Evolutionary conservation across 2,888 invertebrate genomes (phyloP), one percentile per base, ranked within the genome.

Genomic region (Alviniconcha strummeri): DNA sequence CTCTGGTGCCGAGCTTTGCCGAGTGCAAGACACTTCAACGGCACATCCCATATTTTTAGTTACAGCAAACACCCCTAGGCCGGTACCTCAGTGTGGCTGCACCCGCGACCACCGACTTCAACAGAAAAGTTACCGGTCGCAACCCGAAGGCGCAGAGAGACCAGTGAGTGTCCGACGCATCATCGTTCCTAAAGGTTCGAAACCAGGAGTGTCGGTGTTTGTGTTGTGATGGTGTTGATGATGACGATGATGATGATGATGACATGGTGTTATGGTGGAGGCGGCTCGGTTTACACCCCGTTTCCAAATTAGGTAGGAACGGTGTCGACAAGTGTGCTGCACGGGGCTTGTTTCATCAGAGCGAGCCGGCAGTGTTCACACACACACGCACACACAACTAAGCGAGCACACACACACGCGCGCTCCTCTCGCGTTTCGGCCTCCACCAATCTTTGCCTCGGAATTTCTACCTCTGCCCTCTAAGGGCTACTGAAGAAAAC

Each of bases 281-380:
- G n/a, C 7, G 82, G 52, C 64, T 84, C 79, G 76, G 76, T 82
- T 84, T 84, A 84, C 84, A 72, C 60, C 81, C 67, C 78, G 81
- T 81, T 84, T 84, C 84, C 84, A 84, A 84, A 84, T 84, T 84
- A 84, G 84, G 84, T 71, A 84, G 82, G 82, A 71, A 77, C 81
- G 64, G 67, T 69, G 67, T 67, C 78, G 64, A 55, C 81, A 82
- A 80, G 75, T 75, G 76, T 80, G 60, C 36, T 79, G 79, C 79
- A 67, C 64, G 19, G 57, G 1, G 57, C 79, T 79, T 60, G 64
- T 36, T 79, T 79, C 64, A 67, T 79, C 79, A 57, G 77, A 77
- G 77, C 19, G 60, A 75, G 72, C 81, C 71, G n/a, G 52, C 72
- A 36, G 11, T 13, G 54, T 80, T 11, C 54, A 9, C 17, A 55